phyloP scores from a whole-genome alignment of 2,113 vertebrate genomes.

The Myrmecobius fasciatus region DNA sequence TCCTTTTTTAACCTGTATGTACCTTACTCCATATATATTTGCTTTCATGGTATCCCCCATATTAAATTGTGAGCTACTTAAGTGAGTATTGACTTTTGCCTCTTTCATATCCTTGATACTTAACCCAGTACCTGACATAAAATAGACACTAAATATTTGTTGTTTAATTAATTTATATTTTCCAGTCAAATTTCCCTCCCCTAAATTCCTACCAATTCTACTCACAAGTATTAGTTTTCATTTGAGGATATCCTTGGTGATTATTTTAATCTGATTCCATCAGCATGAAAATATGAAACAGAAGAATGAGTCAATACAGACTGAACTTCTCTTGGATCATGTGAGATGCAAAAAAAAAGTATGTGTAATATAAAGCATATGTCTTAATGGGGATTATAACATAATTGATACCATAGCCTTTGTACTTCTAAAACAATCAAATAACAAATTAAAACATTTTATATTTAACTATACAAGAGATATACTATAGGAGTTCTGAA shows the following conservation, averaged over 20 bases:
- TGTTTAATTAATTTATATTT: no score
- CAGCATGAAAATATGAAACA: constrained; percentile 52
- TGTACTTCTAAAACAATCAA: background rate
- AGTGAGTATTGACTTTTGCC: no score
- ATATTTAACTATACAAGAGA: no score
- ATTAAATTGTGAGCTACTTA: no score
- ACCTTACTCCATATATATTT: no score
- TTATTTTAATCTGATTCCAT: constrained; percentile 28
- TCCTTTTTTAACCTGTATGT: no score
- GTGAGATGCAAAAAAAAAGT: background rate
- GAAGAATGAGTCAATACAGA: background rate
- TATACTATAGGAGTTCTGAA: no score
- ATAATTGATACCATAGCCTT: background rate
- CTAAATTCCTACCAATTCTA: background rate
- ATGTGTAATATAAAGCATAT: background rate
- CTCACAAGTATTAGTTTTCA: constrained; percentile 31
- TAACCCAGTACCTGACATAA: no score
- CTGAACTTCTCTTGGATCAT: background rate
- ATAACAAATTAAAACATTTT: background rate
- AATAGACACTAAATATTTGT: no score
- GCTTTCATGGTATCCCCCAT: no score
- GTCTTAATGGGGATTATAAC: background rate
- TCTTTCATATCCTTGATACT: no score
- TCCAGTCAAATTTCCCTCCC: no score
- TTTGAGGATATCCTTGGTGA: constrained; percentile 35